A percentile compares a stretch with the other conserved stretches of the same genome.
These are phyloP conservation scores for Phalacrocorax pelagicus DNA, from an alignment of 2,113 vertebrate genomes.

Conservation along the genomic window DNA sequence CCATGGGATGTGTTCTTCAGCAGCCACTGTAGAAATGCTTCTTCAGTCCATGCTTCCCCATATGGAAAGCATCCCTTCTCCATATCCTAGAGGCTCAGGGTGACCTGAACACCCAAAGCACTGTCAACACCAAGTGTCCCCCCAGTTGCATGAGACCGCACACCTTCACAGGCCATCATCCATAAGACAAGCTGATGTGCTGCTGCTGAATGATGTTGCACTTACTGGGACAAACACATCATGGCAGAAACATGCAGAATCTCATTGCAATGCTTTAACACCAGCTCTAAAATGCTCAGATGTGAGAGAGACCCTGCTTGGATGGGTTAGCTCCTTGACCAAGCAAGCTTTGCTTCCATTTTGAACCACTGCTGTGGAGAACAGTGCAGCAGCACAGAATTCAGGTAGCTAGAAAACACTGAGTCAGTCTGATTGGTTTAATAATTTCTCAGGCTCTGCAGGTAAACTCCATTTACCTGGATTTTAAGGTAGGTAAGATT, in stretches of 20 bases:
- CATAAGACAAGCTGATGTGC: not conserved
- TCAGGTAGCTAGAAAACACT: not conserved
- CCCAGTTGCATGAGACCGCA: not conserved
- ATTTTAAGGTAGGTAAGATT: not conserved
- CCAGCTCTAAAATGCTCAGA: not conserved
- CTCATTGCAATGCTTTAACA: not conserved
- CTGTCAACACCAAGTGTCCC: not conserved
- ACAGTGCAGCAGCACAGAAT: not conserved
- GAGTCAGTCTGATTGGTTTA: not conserved
- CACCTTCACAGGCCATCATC: not conserved
- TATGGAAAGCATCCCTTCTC: not conserved
- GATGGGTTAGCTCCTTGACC: not conserved
- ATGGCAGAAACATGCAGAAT: not conserved
- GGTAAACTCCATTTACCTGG: not conserved
- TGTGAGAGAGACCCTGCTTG: not conserved
- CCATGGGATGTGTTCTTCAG: not conserved
- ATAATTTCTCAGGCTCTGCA: not conserved
- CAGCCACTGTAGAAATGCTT: not conserved
- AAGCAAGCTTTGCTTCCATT: not conserved
- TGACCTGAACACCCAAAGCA: not conserved
- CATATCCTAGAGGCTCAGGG: not conserved
- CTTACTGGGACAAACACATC: not conserved
- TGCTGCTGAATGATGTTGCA: not conserved
- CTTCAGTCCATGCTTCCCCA: not conserved
- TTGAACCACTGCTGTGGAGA: not conserved